Evolutionary conservation across 64 coral and sea anemone genomes (phyloP), one percentile per base, ranked within the genome.

Genomic region (Orbicella faveolata): DNA sequence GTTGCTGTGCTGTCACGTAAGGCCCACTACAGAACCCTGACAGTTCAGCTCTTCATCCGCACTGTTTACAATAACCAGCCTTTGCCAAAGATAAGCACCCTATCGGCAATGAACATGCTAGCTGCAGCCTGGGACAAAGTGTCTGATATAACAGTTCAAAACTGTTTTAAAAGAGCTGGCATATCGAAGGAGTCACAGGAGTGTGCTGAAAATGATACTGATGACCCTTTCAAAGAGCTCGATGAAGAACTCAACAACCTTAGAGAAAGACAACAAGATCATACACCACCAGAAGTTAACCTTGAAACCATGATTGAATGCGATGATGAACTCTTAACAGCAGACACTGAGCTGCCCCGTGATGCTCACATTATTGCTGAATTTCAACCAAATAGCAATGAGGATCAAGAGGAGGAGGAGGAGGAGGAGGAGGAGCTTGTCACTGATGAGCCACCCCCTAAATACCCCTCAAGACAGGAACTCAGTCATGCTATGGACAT

Each of bases 61-160:
- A 6, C 73, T 81, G 78, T 90, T 90, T 77, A 90, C 78, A 80
- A 52, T 65, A 20, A 11, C 61, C 75, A 67, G 76, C 75, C 77
- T 80, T 79, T 79, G 75, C 75, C 88, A 48, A 84, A 84, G 36
- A 72, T 80, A 79, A 80, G 75, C 75, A 89, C 80, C 57, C 59
- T 80, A 80, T 65, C 76, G 13, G 88, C 88, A 79, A 70, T 89
- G 74, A 89, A 89, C 25, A 80, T 89, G 76, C 88, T 89, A 51
- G 69, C 88, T 79, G 76, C 88, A 79, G 88, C 88, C 88, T 89
- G 75, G 75, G 64, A 89, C 62, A 80, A 79, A 89, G 88, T 80
- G 77, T 66, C 88, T 35, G 66, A 90, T 57, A 69, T 36, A 13
- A 89, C 77, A 82, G 70, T 83, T 83, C 63, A 90, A 83, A 90